phyloP scores from a whole-genome alignment of 1,140 invertebrate genomes.

The Linepithema humile region DNA sequence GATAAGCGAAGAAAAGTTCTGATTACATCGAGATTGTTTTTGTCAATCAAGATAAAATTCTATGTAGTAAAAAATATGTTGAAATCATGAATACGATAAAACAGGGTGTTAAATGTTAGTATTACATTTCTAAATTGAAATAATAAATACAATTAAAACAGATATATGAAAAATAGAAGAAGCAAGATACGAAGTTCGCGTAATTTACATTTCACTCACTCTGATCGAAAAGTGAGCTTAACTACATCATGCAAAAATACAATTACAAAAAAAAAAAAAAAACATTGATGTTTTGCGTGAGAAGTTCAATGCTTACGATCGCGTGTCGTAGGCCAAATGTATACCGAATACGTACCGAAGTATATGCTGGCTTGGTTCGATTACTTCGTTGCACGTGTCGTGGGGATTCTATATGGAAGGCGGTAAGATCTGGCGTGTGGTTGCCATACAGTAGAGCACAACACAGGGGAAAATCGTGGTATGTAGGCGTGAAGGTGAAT shows the following conservation, averaged over 20 bases:
- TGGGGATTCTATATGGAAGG: constrained; percentile 26
- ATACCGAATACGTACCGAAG: background rate
- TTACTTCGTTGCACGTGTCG: constrained; percentile 29
- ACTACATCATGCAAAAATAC: background rate
- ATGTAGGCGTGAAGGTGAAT: constrained; percentile 66
- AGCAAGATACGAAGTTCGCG: too few species aligned
- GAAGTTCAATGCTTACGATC: constrained; percentile 53
- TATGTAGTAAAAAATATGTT: background rate
- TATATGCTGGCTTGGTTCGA: background rate
- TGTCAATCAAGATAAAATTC: background rate
- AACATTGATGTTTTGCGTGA: constrained; percentile 34
- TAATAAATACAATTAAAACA: background rate
- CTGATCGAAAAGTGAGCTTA: background rate
- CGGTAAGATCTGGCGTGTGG: constrained; percentile 36
- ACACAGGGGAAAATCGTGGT: constrained; percentile 46
- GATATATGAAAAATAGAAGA: background rate
- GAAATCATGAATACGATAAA: background rate
- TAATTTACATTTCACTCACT: too few species aligned
- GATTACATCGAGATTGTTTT: background rate
- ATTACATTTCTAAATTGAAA: background rate
- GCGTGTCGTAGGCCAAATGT: constrained; percentile 14
- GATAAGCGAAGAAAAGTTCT: background rate
- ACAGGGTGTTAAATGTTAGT: background rate
- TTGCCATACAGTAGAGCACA: constrained; percentile 3
- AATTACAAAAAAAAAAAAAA: background rate